phyloP scores from a whole-genome alignment of 64 coral and sea anemone genomes.

The Astreopora myriophthalma region DNA sequence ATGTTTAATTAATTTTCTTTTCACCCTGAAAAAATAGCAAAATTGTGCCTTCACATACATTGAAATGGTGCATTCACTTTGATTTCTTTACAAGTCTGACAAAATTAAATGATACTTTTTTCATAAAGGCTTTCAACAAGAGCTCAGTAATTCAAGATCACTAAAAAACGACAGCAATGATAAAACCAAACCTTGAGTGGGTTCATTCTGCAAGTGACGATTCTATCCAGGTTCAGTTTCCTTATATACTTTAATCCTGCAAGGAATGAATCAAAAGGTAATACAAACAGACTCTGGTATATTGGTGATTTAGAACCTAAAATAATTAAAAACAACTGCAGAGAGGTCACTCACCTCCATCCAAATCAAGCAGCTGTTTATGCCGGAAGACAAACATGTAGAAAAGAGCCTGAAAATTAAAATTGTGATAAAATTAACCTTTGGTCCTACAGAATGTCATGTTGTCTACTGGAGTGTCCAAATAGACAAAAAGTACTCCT shows the following conservation, averaged over 20 bases:
- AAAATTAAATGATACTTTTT: too few species aligned
- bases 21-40: too few species aligned
- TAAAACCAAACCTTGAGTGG: conserved; percentile 79
- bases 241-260: conserved; percentile 90
- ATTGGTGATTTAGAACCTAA: not conserved
- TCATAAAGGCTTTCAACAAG: not conserved
- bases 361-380: conserved; percentile 69
- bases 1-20: too few species aligned
- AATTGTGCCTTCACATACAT: too few species aligned
- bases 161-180: not conserved
- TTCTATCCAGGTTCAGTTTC: conserved; percentile 86
- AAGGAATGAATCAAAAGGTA: not conserved
- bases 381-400: conserved; percentile 96
- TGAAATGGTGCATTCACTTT: too few species aligned
- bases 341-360: conserved; percentile 65
- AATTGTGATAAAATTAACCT: not conserved
- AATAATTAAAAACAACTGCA: not conserved
- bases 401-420: conserved; percentile 75
- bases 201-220: conserved; percentile 88
- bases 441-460: too few species aligned
- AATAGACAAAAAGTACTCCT: not conserved
- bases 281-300: too few species aligned
- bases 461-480: not conserved
- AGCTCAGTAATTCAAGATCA: not conserved
- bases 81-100: too few species aligned